Evolutionary conservation across 2,888 invertebrate species (phyloP).

Genomic region (Mythimna ferrago): DNA sequence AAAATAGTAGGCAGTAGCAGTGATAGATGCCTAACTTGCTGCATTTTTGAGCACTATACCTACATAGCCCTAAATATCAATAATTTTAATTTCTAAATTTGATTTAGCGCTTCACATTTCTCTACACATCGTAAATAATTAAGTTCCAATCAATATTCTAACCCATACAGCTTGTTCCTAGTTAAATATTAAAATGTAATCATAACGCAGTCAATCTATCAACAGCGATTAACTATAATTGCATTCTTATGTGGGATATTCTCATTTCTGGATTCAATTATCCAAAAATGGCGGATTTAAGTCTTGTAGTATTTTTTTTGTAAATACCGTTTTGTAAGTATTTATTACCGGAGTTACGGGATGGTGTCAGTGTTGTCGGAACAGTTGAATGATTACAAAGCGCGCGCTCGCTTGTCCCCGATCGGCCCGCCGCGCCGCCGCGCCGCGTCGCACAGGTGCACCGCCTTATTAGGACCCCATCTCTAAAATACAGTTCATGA

Average conservation of each 20-base stretch:
- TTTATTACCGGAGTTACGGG: slow-evolving; percentile 49
- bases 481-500: slow-evolving; percentile 49
- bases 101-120: slow-evolving; percentile 5
- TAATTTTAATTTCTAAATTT: slow-evolving; percentile 4
- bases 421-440: slow-evolving; percentile 38
- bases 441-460: slow-evolving; percentile 58
- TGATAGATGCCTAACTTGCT: not conserved
- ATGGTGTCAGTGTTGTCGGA: slow-evolving; percentile 46
- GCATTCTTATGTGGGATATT: slow-evolving; percentile 39
- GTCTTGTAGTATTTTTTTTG: slow-evolving; percentile 47
- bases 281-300: slow-evolving; percentile 44
- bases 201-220: slow-evolving; percentile 44
- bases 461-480: slow-evolving; percentile 57
- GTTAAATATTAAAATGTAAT: slow-evolving; percentile 35
- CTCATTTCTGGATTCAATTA: slow-evolving; percentile 50
- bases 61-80: not conserved
- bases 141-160: slow-evolving; percentile 36
- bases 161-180: slow-evolving; percentile 10
- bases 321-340: slow-evolving; percentile 53
- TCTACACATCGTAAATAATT: slow-evolving; percentile 14
- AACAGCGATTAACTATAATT: slow-evolving; percentile 51
- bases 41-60: not conserved
- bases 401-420: slow-evolving; percentile 57
- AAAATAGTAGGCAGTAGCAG: not conserved
- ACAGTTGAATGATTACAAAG: slow-evolving; percentile 64